phyloP scores from a whole-genome alignment of 1,140 invertebrate species.

The Hydropsyche tenuis region DNA sequence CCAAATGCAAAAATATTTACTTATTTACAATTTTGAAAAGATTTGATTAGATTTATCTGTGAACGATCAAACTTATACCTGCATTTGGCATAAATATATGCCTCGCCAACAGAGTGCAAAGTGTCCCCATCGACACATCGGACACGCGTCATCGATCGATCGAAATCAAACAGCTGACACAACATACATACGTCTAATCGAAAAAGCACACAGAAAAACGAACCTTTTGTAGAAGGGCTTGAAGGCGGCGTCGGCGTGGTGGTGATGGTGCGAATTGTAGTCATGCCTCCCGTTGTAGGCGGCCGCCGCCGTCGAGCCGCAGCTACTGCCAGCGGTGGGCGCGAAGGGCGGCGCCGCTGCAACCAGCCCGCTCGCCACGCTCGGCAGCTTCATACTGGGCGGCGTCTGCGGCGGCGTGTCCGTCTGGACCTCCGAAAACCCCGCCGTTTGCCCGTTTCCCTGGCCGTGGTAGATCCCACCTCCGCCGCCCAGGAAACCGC shows the following conservation, averaged over 20 bases:
- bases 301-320: conserved; percentile 57
- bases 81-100: no score
- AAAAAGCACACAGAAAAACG: conserved; percentile 50
- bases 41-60: no score
- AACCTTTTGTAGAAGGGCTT: conserved; percentile 90
- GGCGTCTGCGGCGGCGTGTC: conserved; percentile 92
- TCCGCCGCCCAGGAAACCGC: conserved; percentile 50
- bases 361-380: conserved; percentile 64
- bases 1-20: no score
- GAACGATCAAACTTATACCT: no score
- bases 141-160: no score
- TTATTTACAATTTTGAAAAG: no score
- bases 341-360: conserved; percentile 54
- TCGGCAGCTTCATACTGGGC: conserved; percentile 87
- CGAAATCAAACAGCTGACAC: background rate
- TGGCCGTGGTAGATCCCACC: conserved; percentile 52
- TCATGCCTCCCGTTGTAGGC: conserved; percentile 60
- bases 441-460: conserved; percentile 66
- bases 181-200: background rate
- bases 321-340: conserved; percentile 62
- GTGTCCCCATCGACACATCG: no score
- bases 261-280: conserved; percentile 64
- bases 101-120: no score
- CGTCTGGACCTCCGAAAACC: conserved; percentile 86
- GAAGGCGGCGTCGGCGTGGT: conserved; percentile 73